Conservation (phyloP, 2,797 vertebrate species). For the Urocyon cinereoargenteus region DNA sequence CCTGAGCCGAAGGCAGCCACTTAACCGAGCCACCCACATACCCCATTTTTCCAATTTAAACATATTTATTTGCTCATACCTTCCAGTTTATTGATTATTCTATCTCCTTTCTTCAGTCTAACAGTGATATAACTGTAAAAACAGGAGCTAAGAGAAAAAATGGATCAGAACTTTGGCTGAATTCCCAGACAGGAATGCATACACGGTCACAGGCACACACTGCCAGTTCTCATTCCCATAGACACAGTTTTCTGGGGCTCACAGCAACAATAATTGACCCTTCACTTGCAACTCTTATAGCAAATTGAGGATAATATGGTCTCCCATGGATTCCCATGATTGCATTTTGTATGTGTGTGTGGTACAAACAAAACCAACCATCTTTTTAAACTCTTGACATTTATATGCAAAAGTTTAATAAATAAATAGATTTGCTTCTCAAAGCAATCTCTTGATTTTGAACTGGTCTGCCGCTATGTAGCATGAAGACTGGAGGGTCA, state of each 20-base stretch:
- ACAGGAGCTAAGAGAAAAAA: slow-evolving; percentile 54
- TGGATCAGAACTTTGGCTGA: neutral
- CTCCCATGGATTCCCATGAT: neutral
- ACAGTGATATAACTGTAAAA: slow-evolving; percentile 51
- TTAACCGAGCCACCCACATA: too few relatives aligned
- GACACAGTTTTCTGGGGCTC: neutral
- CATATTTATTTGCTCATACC: slow-evolving; percentile 22
- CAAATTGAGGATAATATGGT: neutral
- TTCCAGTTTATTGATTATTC: slow-evolving; percentile 29
- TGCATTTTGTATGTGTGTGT: neutral
- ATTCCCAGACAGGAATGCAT: slow-evolving; percentile 22
- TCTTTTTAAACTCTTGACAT: slow-evolving; percentile 11
- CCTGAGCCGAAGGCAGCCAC: too few relatives aligned
- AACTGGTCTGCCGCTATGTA: neutral
- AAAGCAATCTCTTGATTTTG: slow-evolving; percentile 6
- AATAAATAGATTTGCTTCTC: neutral
- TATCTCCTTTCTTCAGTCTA: neutral
- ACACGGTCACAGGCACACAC: neutral
- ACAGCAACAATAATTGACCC: neutral
- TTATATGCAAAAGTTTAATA: neutral
- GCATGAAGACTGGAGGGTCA: neutral
- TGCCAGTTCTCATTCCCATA: neutral
- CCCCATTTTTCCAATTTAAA: neutral
- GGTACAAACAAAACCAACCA: neutral
- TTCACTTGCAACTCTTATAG: neutral